Evolutionary conservation across 2,113 vertebrate species (phyloP).

Genomic region (Boulengerochromis microlepis): DNA sequence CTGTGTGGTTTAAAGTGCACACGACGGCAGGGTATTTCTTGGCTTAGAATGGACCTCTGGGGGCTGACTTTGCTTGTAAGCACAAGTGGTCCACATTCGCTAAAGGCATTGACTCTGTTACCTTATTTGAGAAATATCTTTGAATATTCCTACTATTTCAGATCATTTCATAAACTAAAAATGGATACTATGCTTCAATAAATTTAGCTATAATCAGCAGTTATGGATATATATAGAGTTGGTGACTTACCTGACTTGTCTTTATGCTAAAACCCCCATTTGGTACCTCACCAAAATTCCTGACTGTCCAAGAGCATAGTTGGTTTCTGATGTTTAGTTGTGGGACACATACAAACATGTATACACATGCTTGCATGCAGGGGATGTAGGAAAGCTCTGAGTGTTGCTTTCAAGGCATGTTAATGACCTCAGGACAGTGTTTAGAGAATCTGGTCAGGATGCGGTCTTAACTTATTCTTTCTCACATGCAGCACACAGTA

Average conservation of each 20-base stretch:
- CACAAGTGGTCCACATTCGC: background rate
- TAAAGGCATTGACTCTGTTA: background rate
- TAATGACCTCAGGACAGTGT: background rate
- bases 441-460: background rate
- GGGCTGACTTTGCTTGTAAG: background rate
- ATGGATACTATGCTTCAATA: background rate
- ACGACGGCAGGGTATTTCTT: background rate
- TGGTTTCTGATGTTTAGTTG: background rate
- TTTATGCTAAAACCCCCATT: background rate
- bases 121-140: background rate
- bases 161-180: background rate
- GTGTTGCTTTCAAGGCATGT: background rate
- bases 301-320: background rate
- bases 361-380: background rate
- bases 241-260: background rate
- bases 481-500: background rate
- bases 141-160: background rate
- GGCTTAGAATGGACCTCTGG: background rate
- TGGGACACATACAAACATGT: background rate
- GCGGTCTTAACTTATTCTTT: background rate
- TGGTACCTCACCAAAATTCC: background rate
- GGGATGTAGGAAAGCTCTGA: background rate
- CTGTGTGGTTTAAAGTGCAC: background rate
- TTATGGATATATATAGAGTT: background rate
- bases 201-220: background rate